Evolutionary conservation across 2,113 vertebrate genomes (phyloP).

Genomic region (Nerophis lumbriciformis): DNA sequence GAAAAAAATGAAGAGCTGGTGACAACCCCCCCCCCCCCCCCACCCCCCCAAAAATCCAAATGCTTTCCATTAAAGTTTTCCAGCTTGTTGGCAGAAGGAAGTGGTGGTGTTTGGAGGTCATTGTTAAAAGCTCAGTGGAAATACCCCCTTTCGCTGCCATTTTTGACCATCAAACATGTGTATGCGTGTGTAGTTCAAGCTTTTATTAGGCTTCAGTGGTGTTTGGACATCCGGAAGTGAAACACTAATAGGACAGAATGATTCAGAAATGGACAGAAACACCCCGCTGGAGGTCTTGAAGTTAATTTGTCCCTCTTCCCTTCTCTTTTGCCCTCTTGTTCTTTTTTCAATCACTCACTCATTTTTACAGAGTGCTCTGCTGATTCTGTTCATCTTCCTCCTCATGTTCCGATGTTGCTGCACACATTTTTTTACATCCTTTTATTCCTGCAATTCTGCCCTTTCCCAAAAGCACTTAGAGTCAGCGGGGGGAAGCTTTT

Average conservation of each 20-base stretch:
- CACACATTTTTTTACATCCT: conserved; percentile 57
- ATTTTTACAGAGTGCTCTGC: conserved; percentile 13
- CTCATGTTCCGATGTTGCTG: conserved; percentile 50
- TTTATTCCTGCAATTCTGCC: conserved; percentile 54
- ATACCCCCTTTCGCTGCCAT: conserved; percentile 46
- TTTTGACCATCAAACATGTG: conserved; percentile 38
- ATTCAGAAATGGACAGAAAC: conserved; percentile 70
- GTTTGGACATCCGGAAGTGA: conserved; percentile 67
- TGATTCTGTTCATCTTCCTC: conserved; percentile 38
- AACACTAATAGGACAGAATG: conserved; percentile 67
- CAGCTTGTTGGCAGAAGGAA: conserved; percentile 51
- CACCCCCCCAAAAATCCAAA: conserved; percentile 55
- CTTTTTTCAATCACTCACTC: conserved; percentile 51
- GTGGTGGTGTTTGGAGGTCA: conserved; percentile 61
- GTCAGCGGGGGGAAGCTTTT: conserved; percentile 67
- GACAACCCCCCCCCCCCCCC: conserved; percentile 59
- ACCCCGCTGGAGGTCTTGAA: conserved; percentile 53
- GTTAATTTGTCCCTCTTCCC: conserved; percentile 54
- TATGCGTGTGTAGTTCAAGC: conserved; percentile 56
- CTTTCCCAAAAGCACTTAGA: conserved; percentile 64
- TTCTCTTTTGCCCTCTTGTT: conserved; percentile 47
- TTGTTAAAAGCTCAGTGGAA: conserved; percentile 70
- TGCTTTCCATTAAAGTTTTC: conserved; percentile 64
- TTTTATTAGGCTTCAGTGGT: conserved; percentile 68
- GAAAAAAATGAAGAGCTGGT: conserved; percentile 52